Conservation (phyloP, 1,140 invertebrate genomes). For the Diachasma alloeum region DNA sequence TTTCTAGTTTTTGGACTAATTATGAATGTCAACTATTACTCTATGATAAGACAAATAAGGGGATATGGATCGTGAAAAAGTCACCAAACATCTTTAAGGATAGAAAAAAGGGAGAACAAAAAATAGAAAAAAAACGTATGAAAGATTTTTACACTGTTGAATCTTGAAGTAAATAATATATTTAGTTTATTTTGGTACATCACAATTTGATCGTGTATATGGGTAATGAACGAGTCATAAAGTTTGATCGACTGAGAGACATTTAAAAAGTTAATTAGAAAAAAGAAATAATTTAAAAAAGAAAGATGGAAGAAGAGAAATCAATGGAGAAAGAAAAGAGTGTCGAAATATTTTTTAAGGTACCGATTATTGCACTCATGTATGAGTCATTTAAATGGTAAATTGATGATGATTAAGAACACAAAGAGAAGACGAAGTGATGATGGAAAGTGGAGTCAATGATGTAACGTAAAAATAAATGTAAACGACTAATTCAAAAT, state of each 20-base stretch:
- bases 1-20: not conserved
- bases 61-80: conserved; percentile 56
- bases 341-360: conserved; percentile 63
- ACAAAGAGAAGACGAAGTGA: not conserved
- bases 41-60: not conserved
- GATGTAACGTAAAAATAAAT: conserved; percentile 14
- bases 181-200: conserved; percentile 67
- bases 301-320: not conserved
- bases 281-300: not conserved
- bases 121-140: conserved; percentile 43
- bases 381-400: conserved; percentile 34
- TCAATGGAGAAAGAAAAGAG: conserved; percentile 2
- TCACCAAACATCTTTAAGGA: conserved; percentile 60
- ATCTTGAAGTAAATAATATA: conserved; percentile 66
- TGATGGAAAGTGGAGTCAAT: conserved; percentile 14
- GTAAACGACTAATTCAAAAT: conserved; percentile 24
- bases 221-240: conserved; percentile 39
- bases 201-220: conserved; percentile 53
- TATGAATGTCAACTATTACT: not conserved
- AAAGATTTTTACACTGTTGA: conserved; percentile 66
- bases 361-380: conserved; percentile 53
- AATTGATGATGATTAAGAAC: conserved; percentile 25
- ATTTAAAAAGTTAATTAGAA: conserved; percentile 10
- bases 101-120: not conserved
- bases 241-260: conserved; percentile 24